Evolutionary conservation across 2,888 invertebrate genomes (phyloP).

Genomic region (Synergus itoensis): DNA sequence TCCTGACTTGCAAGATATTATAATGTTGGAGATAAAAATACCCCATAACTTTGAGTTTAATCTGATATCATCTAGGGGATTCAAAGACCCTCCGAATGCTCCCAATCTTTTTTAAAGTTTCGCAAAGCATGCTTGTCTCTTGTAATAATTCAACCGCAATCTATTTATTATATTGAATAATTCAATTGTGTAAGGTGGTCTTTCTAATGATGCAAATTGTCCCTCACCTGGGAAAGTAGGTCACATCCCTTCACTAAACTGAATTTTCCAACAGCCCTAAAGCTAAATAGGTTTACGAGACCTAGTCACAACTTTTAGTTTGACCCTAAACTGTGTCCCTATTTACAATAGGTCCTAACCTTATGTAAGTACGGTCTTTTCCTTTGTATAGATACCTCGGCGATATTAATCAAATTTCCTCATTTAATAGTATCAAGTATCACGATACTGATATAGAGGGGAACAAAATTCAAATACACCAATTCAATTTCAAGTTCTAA

Average conservation of each 20-base stretch:
- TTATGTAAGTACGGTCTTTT: neutral
- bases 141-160: neutral
- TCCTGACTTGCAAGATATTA: too few species aligned
- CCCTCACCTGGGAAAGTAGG: neutral
- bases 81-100: too few species aligned
- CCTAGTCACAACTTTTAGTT: conserved; percentile 17
- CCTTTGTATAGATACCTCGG: neutral
- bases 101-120: too few species aligned
- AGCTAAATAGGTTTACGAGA: conserved; percentile 22
- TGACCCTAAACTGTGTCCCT: neutral
- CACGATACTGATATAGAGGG: neutral
- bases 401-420: neutral
- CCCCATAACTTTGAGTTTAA: too few species aligned
- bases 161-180: neutral
- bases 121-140: too few species aligned
- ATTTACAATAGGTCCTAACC: neutral
- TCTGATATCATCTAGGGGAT: too few species aligned
- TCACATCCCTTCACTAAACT: conserved; percentile 19
- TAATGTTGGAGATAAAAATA: too few species aligned
- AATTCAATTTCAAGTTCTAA: neutral
- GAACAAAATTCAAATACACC: neutral
- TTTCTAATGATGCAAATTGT: conserved; percentile 22
- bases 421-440: neutral
- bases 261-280: conserved; percentile 26
- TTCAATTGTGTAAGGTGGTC: neutral